Evolutionary conservation across 2,888 invertebrate species (phyloP), one percentile per base, ranked within the genome.

Genomic region (Pollenia labialis): DNA sequence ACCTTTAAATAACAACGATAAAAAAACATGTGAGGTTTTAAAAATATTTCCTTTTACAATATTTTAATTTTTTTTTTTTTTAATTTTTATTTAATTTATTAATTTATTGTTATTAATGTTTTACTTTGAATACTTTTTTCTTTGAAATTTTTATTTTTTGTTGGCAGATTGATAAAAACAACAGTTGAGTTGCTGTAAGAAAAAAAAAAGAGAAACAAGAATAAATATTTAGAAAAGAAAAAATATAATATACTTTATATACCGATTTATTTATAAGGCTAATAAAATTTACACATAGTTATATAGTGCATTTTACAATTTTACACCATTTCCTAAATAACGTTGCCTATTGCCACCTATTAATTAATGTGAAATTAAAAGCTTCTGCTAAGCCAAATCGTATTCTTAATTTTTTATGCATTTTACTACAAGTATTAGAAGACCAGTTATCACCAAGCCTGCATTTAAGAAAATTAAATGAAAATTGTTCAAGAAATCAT

Each of bases 151-250:
- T 62, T 69, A 18, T 48, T 56, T 42, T 64, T 64, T 60, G 14
- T 44, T 56, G 48, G 56, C 23, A 64, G 48, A 48, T 9, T 68
- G 40, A 50, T 68, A 58, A 62, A 62, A 40, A 23, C n/a, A 64
- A 11, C n/a, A 72, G 68, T 52, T 50, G 50, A 16, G 44, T 66
- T 60, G 23, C 81, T 81, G 74, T 8, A 81, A 81, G 40, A 81
- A 74, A 79, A 16, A 23, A 58, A 40, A 81, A 68, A 44, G 50
- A 23, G 14, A 16, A 40, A 42, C 60, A 32, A 56, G n/a, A 54
- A 54, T 72, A 50, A 81, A 16, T 58, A 74, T 12, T 42, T 12
- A 48, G 0, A 54, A 46, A 44, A 42, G 6, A 76, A 64, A 12
- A 40, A 40, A 12, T 14, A 50, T 52, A 75, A 62, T 32, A 18